Conservation (phyloP, 2,888 invertebrate species). For the Eledona agricola region DNA sequence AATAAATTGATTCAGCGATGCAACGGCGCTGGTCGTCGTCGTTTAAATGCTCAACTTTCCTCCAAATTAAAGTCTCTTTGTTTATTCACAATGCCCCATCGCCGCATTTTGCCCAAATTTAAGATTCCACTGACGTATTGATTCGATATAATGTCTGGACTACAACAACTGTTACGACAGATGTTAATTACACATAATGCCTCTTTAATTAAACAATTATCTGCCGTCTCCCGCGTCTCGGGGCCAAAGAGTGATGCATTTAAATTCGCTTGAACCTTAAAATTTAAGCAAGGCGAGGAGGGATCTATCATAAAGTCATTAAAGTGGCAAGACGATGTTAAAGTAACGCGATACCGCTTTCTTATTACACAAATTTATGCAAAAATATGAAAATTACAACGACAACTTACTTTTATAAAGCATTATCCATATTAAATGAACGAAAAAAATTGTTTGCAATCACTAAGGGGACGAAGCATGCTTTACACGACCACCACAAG, state of each 20-base stretch:
- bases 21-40: conserved; percentile 20
- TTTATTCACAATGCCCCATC: conserved; percentile 16
- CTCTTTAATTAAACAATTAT: conserved; percentile 30
- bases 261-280: conserved; percentile 21
- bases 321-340: conserved; percentile 26
- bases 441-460: conserved; percentile 23
- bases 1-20: conserved; percentile 36
- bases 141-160: too few species aligned
- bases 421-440: conserved; percentile 39
- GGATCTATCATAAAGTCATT: conserved; percentile 33
- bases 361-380: conserved; percentile 35
- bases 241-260: conserved; percentile 25
- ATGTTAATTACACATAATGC: conserved; percentile 32
- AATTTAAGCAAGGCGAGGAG: conserved; percentile 23
- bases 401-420: conserved; percentile 39
- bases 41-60: conserved; percentile 13
- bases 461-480: conserved; percentile 20
- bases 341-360: conserved; percentile 30
- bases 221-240: conserved; percentile 9
- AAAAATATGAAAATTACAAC: conserved; percentile 37
- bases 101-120: conserved; percentile 9
- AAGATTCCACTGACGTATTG: not conserved
- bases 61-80: conserved; percentile 20
- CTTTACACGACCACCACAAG: conserved; percentile 27
- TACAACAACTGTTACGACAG: conserved; percentile 22